Evolutionary conservation across 2,797 vertebrate genomes (phyloP), one percentile per base, ranked within the genome.

Genomic region (Miichthys miiuy): DNA sequence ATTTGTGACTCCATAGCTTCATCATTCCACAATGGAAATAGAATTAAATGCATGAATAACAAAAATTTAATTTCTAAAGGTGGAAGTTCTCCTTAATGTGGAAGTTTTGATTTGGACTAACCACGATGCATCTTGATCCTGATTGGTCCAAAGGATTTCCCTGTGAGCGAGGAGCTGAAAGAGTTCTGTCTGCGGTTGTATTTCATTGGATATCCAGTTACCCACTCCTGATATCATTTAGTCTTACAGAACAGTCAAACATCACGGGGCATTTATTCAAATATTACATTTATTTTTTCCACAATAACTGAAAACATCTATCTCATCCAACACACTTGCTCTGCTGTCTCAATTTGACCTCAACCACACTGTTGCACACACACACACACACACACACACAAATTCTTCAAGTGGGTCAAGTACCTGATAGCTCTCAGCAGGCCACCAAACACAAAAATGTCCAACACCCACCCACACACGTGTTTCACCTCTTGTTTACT

Each of bases 361-460:
- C 30, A 42, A 5, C 42, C 13, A 21, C 23, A 23, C n/a, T 21
- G 4, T 30, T 30, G 27, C 5, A 30, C 55, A 46, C 46, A 34
- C 30, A 47, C 47, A 21, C 60, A 18, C 57, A 42, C 16, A 55
- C 69, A 44, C 30, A 27, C 20, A 44, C 66, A 79, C 54, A 69
- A 48, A 6, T 54, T 55, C 20, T 62, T 10, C 41, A 52, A 77
- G 42, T 79, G 42, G 63, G 77, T 82, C 69, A 80, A 77, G 77
- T 56, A 47, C 21, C 60, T 41, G 66, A 78, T 75, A 50, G 60
- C 58, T 69, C 77, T 87, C 46, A 52, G 38, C 47, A 57, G 58
- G 72, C 62, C 60, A 52, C 44, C 56, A 78, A 72, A 77, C 73
- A 76, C 56, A 56, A 68, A 81, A 55, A 76, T 64, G 25, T 77